A percentile compares a stretch with the other conserved stretches of the same genome.
Conservation (phyloP, 2,113 vertebrate genomes). For the rabbit (Oryctolagus cuniculus) region mOryCun1.1 NC_091445.1:32206001-32206500, state of each 20-base stretch:
- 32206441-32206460: too few species aligned
- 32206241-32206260: constrained; percentile 6
- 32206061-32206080: neutral
- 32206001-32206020: neutral
- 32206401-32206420: neutral
- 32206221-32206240: constrained; percentile 18
- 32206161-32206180: neutral
- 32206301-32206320: neutral
- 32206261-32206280: constrained; percentile 22
- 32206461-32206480: too few species aligned
- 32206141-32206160: constrained; percentile 5
- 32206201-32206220: neutral
- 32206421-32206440: neutral
- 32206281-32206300: constrained; percentile 44
- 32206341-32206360: constrained; percentile 39
- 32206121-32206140: neutral
- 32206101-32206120: neutral
- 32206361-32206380: constrained; percentile 1
- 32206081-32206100: constrained; percentile 1
- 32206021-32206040: neutral
- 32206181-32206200: neutral
- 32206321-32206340: neutral
- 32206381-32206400: constrained; percentile 34
- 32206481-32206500: too few species aligned
- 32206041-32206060: neutral